phyloP scores from a whole-genome alignment of 2,888 invertebrate species.

The Drosophila birchii region DNA sequence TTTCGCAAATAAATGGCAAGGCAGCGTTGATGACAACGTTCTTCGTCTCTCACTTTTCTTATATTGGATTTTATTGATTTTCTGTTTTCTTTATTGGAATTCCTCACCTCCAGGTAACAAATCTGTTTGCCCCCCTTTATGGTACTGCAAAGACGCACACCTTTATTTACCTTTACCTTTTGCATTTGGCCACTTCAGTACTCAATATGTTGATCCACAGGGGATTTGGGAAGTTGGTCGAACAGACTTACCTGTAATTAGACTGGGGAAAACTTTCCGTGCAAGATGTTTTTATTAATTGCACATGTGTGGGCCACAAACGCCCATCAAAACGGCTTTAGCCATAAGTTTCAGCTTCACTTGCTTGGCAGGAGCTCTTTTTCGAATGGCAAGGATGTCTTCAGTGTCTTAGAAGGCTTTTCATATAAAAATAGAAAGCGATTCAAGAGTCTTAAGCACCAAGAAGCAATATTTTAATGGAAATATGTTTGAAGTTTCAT shows the following conservation, averaged over 20 bases:
- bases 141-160: constrained; percentile 20
- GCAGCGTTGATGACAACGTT: constrained; percentile 14
- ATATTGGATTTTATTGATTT: constrained; percentile 36
- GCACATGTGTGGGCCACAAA: constrained; percentile 28
- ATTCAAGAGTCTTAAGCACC: background rate
- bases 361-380: constrained; percentile 2
- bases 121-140: constrained; percentile 8
- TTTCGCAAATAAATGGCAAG: constrained; percentile 21
- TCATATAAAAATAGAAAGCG: constrained; percentile 2
- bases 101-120: background rate
- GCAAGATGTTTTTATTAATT: constrained; percentile 51
- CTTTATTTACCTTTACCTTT: constrained; percentile 18
- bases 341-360: background rate
- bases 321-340: constrained; percentile 5
- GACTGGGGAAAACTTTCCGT: constrained; percentile 27
- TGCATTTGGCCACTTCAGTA: constrained; percentile 4
- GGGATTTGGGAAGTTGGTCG: constrained; percentile 22
- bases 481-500: constrained; percentile 10
- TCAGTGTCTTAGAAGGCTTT: constrained; percentile 14
- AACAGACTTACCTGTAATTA: constrained; percentile 32
- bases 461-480: constrained; percentile 11
- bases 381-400: constrained; percentile 4
- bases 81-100: constrained; percentile 23
- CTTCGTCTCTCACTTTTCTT: constrained; percentile 14
- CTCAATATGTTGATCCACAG: constrained; percentile 12